These are phyloP conservation scores for pig (Sus scrofa) DNA, from an alignment of 2,113 vertebrate genomes.

Conservation along the genomic window DNA sequence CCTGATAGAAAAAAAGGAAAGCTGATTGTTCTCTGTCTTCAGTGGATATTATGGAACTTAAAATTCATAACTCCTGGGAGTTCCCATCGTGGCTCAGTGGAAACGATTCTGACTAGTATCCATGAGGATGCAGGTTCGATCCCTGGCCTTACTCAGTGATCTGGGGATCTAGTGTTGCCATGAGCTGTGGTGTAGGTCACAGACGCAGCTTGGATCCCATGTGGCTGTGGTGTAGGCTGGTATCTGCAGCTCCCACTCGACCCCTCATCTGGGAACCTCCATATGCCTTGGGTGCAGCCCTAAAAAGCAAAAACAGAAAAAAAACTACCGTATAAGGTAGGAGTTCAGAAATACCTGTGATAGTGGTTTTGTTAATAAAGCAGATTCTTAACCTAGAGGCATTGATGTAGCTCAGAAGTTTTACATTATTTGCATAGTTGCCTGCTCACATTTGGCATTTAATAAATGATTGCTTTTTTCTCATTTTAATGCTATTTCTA, in stretches of 20 bases:
- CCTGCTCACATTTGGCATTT: constrained; percentile 44
- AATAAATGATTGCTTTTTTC: constrained; percentile 22
- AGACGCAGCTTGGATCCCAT: no score
- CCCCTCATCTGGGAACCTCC: no score
- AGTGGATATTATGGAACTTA: neutral
- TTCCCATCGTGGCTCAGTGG: no score
- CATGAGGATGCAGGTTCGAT: no score
- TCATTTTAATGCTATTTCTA: constrained; percentile 15
- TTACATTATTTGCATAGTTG: constrained; percentile 49
- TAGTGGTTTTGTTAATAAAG: neutral
- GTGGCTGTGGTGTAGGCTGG: no score
- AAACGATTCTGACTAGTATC: no score
- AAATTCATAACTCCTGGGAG: neutral
- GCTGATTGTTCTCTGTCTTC: constrained; percentile 7
- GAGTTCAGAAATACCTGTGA: constrained; percentile 10
- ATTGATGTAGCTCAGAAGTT: neutral
- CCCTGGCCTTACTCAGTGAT: no score
- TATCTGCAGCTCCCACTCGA: no score
- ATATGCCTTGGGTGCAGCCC: no score
- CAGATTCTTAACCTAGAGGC: constrained; percentile 4
- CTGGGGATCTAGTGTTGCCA: no score
- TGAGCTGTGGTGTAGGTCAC: no score
- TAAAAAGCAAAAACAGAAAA: no score
- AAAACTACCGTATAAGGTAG: neutral
- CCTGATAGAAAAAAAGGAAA: neutral